Percentiles rank a stretch among this genome's conserved stretches.
These are phyloP conservation scores for Metopolophium dirhodum DNA, from an alignment of 1,140 invertebrate genomes.

Conservation along the genomic window DNA sequence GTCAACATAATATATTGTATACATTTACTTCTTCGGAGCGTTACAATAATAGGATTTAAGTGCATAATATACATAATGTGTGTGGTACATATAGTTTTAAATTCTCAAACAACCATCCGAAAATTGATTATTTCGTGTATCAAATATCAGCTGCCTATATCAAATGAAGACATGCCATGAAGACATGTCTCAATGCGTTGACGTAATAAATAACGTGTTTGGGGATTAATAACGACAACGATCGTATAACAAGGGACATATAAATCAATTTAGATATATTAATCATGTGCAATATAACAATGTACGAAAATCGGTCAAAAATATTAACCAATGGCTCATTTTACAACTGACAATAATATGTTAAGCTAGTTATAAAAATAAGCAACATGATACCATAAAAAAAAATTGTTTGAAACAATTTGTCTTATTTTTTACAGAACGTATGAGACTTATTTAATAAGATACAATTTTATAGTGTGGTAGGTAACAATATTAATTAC, in stretches of 20 bases:
- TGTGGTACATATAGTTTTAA: neutral
- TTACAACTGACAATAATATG: neutral
- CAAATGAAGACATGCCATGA: neutral
- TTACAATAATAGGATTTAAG: neutral
- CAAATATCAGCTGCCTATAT: no score
- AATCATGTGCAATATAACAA: neutral
- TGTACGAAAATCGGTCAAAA: neutral
- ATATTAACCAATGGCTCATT: neutral
- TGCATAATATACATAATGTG: neutral
- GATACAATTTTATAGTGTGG: no score
- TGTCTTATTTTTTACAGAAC: no score
- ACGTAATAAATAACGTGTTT: neutral
- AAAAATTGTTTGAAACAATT: no score
- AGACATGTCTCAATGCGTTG: neutral
- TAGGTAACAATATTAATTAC: no score
- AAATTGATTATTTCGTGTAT: neutral
- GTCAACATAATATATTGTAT: neutral
- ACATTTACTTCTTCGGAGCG: neutral
- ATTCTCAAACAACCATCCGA: neutral
- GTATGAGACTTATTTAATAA: no score
- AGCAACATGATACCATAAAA: neutral
- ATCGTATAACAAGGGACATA: neutral
- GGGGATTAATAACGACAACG: neutral
- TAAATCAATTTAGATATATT: conserved; percentile 8
- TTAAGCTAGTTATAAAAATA: neutral